phyloP scores from a whole-genome alignment of 1,140 invertebrate genomes.

The Rhysida immarginata region DNA sequence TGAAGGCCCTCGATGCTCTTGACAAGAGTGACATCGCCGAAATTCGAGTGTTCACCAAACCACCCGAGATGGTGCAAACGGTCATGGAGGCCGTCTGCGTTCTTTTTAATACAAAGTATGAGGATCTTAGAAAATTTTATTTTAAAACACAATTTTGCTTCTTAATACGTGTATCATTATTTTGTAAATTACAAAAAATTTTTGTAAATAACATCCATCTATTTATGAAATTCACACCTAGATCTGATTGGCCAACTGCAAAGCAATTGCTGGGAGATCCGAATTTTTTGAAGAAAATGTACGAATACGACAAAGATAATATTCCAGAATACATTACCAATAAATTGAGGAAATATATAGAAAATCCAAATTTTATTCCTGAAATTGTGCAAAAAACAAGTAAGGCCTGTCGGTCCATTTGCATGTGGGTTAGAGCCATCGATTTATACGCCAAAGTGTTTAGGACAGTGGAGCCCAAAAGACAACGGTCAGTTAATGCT shows the following conservation, averaged over 20 bases:
- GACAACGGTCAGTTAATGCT: conserved; percentile 41
- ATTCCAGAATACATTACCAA: conserved; percentile 59
- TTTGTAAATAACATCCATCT: too few species aligned
- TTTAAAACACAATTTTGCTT: too few species aligned
- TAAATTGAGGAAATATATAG: conserved; percentile 68
- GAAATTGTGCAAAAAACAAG: conserved; percentile 44
- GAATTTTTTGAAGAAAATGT: conserved; percentile 65
- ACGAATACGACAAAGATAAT: conserved; percentile 74
- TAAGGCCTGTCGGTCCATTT: conserved; percentile 76
- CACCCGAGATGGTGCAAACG: conserved; percentile 67
- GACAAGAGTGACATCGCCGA: conserved; percentile 85
- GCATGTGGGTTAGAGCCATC: conserved; percentile 77
- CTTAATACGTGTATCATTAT: too few species aligned
- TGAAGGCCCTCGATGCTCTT: conserved; percentile 62
- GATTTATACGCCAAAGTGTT: conserved; percentile 69
- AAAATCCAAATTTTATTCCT: conserved; percentile 38
- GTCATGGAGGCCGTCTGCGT: conserved; percentile 86
- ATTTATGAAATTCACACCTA: too few species aligned
- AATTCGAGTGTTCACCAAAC: conserved; percentile 70
- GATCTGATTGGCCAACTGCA: conserved; percentile 66
- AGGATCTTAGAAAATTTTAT: too few species aligned
- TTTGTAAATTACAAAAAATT: too few species aligned
- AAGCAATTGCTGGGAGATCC: conserved; percentile 62
- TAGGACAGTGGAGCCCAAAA: conserved; percentile 69
- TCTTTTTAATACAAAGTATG: conserved; percentile 59